Evolutionary conservation across 2,797 vertebrate species (phyloP), one percentile per base, ranked within the genome.

Genomic region (Poeciliopsis infans): DNA sequence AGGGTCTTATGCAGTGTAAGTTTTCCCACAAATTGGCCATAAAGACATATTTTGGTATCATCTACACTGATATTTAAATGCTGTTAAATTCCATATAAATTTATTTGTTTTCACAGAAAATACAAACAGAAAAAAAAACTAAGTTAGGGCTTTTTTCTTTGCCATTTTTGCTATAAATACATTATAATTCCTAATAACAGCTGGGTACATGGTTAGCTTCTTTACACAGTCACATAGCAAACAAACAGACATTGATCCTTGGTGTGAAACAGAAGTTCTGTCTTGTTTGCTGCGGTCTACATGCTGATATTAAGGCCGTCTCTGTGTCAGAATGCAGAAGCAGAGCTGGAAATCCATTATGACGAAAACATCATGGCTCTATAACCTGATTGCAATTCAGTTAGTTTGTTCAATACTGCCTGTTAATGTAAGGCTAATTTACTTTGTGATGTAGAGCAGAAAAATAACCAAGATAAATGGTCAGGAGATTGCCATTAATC

Each of bases 371-470:
- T 66, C 18, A 23, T 45, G 68, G 41, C 39, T 68, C 41, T 25
- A n/a, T 68, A 41, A 3, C 5, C 64, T 41, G 36, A 41, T 39
- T 68, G 36, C 39, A 15, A 13, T 39, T 68, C 15, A 33, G 59
- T 33, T 33, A 20, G 28, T 64, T 15, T 33, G 15, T 18, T 64
- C 59, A 64, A 28, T 64, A 70, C n/a, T 16, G 15, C n/a, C 45
- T 46, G 20, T 39, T 77, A 80, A 88, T 79, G 81, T 76, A 69
- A 76, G 72, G 66, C 75, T 74, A 49, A 80, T 79, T 80, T n/a
- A 51, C 75, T 87, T 85, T 80, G 77, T 49, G 25, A 72, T 49
- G 61, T 57, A 49, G 41, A 64, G 23, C 33, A 76, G 69, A 43
- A 80, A 76, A 59, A 59, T 1, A 25, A 5, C 5, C 33, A n/a